A percentile compares a stretch with the other conserved stretches of the same genome.
Evolutionary conservation across 2,888 invertebrate genomes (phyloP).

Genomic region (Ormyrus labotus): DNA sequence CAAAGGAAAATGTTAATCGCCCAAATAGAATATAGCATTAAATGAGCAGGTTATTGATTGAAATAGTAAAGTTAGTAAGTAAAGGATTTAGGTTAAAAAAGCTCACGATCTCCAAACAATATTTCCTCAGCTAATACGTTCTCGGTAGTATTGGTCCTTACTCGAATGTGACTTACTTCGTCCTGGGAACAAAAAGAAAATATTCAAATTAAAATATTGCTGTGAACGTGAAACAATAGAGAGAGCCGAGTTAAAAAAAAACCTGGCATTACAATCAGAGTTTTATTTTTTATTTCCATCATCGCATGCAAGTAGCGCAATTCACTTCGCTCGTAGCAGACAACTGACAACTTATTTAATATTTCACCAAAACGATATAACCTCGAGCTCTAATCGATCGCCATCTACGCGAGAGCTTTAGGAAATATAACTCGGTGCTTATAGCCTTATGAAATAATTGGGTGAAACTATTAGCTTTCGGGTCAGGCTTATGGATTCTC

Average conservation of each 20-base stretch:
- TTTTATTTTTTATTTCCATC: conserved; percentile 4
- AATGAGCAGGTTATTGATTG: neutral
- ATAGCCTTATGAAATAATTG: conserved; percentile 36
- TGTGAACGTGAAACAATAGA: conserved; percentile 12
- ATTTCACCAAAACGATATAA: conserved; percentile 36
- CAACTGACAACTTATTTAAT: conserved; percentile 40
- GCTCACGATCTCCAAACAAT: conserved; percentile 70
- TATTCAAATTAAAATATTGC: conserved; percentile 65
- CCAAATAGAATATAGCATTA: too few relatives aligned
- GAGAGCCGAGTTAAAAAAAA: neutral
- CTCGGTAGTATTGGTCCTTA: conserved; percentile 58
- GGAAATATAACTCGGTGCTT: neutral
- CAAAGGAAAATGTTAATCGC: too few relatives aligned
- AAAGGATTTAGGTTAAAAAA: conserved; percentile 44
- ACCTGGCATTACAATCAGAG: neutral
- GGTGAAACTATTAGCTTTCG: conserved; percentile 20
- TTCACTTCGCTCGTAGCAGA: conserved; percentile 21
- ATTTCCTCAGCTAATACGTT: conserved; percentile 59
- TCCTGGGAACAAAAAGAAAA: conserved; percentile 75
- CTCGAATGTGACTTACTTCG: conserved; percentile 74
- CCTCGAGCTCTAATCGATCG: conserved; percentile 40
- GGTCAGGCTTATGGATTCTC: too few relatives aligned
- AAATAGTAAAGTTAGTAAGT: neutral
- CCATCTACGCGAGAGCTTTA: neutral
- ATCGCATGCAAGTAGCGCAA: conserved; percentile 28